Evolutionary conservation across 2,797 vertebrate species (phyloP), one percentile per base, ranked within the genome.

Genomic region (Parauchenoglanis ngamensis): DNA sequence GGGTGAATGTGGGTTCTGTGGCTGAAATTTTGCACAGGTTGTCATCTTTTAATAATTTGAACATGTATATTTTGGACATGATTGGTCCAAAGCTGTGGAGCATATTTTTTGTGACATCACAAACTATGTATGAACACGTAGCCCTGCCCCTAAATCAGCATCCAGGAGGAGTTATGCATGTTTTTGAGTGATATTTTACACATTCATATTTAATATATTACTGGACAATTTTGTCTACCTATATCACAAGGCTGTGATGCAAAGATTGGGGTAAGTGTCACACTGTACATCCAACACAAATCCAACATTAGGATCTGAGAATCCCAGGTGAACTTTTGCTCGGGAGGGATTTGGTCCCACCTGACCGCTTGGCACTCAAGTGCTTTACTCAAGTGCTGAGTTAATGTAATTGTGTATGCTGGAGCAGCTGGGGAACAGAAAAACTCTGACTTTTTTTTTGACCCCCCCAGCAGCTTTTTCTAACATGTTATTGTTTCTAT

Each of bases 341-440:
- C 61, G 21, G 56, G 10, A 40, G 49, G 52, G 77, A 84, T 84
- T 88, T 78, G 49, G 52, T 68, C 44, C 15, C 35, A 81, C 82
- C 82, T 81, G 89, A 89, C 83, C 76, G 84, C 40, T 70, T 87
- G 77, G 77, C 65, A 35, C 35, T 35, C 35, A 35, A 35, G 35
- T 35, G 35, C 35, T 35, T 88, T 90, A 79, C 80, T 88, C 68
- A 65, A 87, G 84, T 84, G 80, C 88, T 87, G 86, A 87, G 87
- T 84, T 88, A 88, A 90, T 90, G 88, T 84, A 83, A 90, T 87
- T 87, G 83, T 76, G 82, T 88, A 88, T 79, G 65, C 85, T 40
- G 44, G 52, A 87, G 85, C 23, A 44, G 76, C 65, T 25, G 75
- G 67, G 70, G 63, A 85, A 70, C n/a, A 31, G 70, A 80, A 40